These are phyloP conservation scores for Oryzias curvinotus DNA, from an alignment of 2,113 vertebrate genomes.

Conservation along the genomic window DNA sequence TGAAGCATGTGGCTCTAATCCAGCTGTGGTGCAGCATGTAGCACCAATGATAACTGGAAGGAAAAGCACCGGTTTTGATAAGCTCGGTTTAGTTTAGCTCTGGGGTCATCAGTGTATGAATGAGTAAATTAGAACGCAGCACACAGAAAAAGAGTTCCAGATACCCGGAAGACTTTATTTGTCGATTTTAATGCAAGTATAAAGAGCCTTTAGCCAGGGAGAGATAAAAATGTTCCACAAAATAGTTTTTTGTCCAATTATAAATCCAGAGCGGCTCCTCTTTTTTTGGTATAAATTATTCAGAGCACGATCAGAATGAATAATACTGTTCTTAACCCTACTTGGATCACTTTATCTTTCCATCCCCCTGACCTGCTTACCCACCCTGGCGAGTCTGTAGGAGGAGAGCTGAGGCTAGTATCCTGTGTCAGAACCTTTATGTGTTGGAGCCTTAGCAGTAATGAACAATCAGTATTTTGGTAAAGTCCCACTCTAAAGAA, in stretches of 20 bases:
- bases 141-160: constrained; percentile 6
- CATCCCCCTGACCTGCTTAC: constrained; percentile 26
- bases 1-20: constrained; percentile 38
- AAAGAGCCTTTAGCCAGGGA: constrained; percentile 28
- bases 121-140: constrained; percentile 5
- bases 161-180: constrained; percentile 27
- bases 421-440: constrained; percentile 31
- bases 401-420: constrained; percentile 7
- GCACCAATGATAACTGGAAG: constrained; percentile 11
- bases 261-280: constrained; percentile 42
- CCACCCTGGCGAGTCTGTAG: constrained; percentile 19
- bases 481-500: not conserved
- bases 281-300: constrained; percentile 63
- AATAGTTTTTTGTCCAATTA: constrained; percentile 55
- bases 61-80: constrained; percentile 8
- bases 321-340: constrained; percentile 53
- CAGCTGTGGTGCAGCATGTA: constrained; percentile 26
- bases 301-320: constrained; percentile 60
- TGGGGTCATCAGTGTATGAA: constrained; percentile 9
- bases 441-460: constrained; percentile 43
- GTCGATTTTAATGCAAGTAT: constrained; percentile 24
- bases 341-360: constrained; percentile 36
- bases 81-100: constrained; percentile 14
- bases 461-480: constrained; percentile 41
- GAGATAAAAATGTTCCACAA: constrained; percentile 61